Evolutionary conservation across 2,113 vertebrate genomes (phyloP).

Genomic region (Nannospalax galili): DNA sequence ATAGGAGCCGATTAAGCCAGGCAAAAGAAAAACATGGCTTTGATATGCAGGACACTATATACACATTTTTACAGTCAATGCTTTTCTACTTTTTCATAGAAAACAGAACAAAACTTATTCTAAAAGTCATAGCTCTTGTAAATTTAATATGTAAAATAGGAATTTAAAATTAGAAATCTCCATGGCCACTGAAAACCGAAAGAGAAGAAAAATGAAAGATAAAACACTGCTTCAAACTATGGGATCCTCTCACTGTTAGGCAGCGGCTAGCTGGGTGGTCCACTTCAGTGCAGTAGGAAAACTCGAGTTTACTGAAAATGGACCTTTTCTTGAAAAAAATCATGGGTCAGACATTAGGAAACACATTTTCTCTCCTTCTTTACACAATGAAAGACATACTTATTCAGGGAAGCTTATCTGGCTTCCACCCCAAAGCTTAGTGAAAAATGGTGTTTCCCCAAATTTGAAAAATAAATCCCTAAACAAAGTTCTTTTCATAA

Average conservation of each 20-base stretch:
- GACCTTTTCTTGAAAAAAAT: slow-evolving; percentile 1
- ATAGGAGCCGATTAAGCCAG: slow-evolving; percentile 56
- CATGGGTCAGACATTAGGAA: slow-evolving; percentile 46
- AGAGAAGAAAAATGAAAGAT: slow-evolving; percentile 67
- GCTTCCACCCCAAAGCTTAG: slow-evolving; percentile 69
- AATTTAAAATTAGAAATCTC: slow-evolving; percentile 72
- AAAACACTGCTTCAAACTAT: slow-evolving; percentile 47
- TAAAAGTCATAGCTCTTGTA: slow-evolving; percentile 65
- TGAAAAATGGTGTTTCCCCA: slow-evolving; percentile 58
- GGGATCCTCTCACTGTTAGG: slow-evolving; percentile 16
- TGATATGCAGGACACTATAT: slow-evolving; percentile 55
- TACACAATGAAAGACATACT: not conserved
- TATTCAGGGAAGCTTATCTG: slow-evolving; percentile 49
- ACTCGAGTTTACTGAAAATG: slow-evolving; percentile 31
- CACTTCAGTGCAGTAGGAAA: slow-evolving; percentile 19
- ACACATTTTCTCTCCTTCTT: slow-evolving; percentile 43
- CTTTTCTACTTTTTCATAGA: slow-evolving; percentile 59
- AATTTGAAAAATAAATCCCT: slow-evolving; percentile 59
- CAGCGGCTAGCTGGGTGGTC: slow-evolving; percentile 16
- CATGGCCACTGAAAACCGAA: slow-evolving; percentile 59
- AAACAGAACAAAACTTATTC: slow-evolving; percentile 54
- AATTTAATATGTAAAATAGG: slow-evolving; percentile 31
- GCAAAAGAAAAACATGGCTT: slow-evolving; percentile 54
- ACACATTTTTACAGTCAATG: slow-evolving; percentile 60
- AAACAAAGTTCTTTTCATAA: slow-evolving; percentile 59